These are phyloP conservation scores for Leistus spinibarbis DNA, from an alignment of 2,888 invertebrate genomes.

Conservation along the genomic window DNA sequence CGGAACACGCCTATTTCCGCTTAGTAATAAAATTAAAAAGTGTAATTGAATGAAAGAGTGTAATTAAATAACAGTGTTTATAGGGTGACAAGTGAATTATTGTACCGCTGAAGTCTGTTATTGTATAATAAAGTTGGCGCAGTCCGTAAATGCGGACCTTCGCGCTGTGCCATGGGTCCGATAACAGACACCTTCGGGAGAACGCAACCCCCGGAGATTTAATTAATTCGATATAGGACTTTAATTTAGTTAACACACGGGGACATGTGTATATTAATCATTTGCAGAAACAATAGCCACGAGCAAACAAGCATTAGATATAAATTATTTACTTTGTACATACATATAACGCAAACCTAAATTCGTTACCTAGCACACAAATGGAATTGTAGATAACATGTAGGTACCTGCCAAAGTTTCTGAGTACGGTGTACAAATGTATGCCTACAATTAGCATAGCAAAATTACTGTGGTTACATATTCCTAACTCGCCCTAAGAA, in stretches of 20 bases:
- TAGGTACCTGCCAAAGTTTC: too few relatives aligned
- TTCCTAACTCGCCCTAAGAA: too few relatives aligned
- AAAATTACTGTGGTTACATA: too few relatives aligned
- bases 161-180: neutral
- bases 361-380: too few relatives aligned
- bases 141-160: neutral
- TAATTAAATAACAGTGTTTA: neutral
- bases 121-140: conserved; percentile 20
- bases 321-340: neutral
- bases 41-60: conserved; percentile 23
- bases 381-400: too few relatives aligned
- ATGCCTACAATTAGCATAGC: too few relatives aligned
- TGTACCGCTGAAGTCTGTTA: conserved; percentile 27
- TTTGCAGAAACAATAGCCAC: conserved; percentile 38
- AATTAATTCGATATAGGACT: conserved; percentile 42
- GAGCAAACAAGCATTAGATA: neutral
- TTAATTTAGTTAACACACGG: conserved; percentile 40
- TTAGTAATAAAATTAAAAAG: conserved; percentile 25
- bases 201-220: conserved; percentile 37
- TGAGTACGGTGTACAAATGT: too few relatives aligned
- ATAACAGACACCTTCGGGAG: conserved; percentile 35
- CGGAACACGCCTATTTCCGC: conserved; percentile 14
- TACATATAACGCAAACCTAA: too few relatives aligned
- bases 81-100: conserved; percentile 30
- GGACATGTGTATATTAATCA: conserved; percentile 41